A percentile compares a stretch with the other conserved stretches of the same genome.
These are phyloP conservation scores for Nezara viridula DNA, from an alignment of 2,888 invertebrate species.

Conservation along the genomic window DNA sequence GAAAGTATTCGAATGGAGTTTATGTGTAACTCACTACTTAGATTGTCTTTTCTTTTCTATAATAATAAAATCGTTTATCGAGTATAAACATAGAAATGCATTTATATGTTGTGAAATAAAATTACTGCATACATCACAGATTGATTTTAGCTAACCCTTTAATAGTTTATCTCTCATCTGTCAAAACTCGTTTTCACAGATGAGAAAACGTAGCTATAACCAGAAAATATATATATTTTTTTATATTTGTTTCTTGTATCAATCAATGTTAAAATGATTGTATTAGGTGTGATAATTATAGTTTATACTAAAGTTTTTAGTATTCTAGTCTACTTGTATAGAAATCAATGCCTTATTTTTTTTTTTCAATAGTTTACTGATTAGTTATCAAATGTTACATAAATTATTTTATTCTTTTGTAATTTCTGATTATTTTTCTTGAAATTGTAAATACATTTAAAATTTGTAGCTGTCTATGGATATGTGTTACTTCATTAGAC, in stretches of 20 bases:
- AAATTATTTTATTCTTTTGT: neutral
- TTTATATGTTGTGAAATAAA: neutral
- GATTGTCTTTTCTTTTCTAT: neutral
- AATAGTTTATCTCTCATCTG: neutral
- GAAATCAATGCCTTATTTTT: neutral
- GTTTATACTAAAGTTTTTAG: neutral
- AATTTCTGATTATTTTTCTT: neutral
- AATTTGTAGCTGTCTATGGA: neutral
- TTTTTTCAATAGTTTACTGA: neutral
- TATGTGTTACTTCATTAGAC: neutral
- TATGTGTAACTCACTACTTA: neutral
- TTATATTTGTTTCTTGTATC: neutral
- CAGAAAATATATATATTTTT: neutral
- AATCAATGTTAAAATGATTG: neutral
- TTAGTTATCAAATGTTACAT: neutral
- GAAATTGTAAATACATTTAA: neutral
- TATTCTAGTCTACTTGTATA: neutral
- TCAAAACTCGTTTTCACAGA: neutral
- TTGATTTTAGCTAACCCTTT: neutral
- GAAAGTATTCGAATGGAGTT: neutral
- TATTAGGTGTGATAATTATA: constrained; percentile 12
- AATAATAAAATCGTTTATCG: neutral
- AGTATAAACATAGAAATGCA: neutral
- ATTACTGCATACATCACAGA: neutral
- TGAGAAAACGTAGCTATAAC: no score